These are phyloP conservation scores for Lagodon rhomboides DNA, from an alignment of 2,797 vertebrate species.

Conservation along the genomic window DNA sequence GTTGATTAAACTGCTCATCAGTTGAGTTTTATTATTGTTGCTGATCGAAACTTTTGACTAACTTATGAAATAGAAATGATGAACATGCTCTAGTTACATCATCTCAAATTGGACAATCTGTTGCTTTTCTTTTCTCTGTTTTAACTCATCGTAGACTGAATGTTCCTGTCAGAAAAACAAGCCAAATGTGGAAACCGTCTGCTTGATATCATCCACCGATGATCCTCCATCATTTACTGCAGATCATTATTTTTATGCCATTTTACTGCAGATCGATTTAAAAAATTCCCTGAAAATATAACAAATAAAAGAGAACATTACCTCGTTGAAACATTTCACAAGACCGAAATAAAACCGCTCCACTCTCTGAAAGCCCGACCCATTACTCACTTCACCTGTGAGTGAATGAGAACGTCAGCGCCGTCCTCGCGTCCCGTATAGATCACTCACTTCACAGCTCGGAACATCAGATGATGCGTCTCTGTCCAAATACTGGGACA, in stretches of 20 bases:
- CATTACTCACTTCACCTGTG: conserved; percentile 19
- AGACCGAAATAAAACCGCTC: background rate
- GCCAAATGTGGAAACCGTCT: background rate
- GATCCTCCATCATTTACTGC: too few relatives aligned
- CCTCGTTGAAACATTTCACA: background rate
- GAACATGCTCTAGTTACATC: background rate
- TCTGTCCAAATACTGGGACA: conserved; percentile 20
- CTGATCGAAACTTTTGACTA: background rate
- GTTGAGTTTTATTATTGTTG: background rate
- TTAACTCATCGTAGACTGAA: background rate
- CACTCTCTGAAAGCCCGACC: background rate
- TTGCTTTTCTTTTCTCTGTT: background rate
- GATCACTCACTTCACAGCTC: conserved; percentile 24
- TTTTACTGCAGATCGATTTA: too few relatives aligned
- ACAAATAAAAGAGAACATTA: too few relatives aligned
- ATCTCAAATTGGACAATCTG: background rate
- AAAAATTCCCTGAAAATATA: too few relatives aligned
- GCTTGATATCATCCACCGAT: background rate
- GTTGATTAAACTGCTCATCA: background rate
- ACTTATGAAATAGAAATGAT: background rate
- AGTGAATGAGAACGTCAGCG: conserved; percentile 7
- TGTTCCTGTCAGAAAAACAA: background rate
- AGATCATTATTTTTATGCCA: too few relatives aligned
- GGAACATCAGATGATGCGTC: conserved; percentile 4
- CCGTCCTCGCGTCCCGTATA: background rate